Conservation (phyloP, 2,888 invertebrate genomes). For the Pheosia tremula region DNA sequence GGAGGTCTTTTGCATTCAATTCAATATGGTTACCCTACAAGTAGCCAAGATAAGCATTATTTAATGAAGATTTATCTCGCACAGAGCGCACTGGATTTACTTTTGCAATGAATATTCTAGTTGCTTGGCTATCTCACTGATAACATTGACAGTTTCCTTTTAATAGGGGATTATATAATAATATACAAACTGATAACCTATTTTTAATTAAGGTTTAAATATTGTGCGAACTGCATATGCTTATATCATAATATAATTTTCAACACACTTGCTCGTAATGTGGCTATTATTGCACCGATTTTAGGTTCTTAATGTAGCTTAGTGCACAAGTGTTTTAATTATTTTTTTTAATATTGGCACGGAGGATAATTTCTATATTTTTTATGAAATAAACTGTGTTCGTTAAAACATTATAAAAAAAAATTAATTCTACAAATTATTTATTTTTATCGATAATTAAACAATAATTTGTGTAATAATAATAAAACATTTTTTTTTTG, state of each 20-base stretch:
- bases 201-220: neutral
- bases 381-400: no score
- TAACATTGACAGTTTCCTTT: constrained; percentile 44
- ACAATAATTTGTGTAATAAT: no score
- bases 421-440: no score
- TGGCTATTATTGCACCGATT: no score
- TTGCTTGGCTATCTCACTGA: constrained; percentile 37
- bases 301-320: no score
- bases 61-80: constrained; percentile 62
- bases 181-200: neutral
- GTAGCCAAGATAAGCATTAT: constrained; percentile 56
- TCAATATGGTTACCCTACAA: constrained; percentile 29
- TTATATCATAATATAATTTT: neutral
- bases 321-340: no score
- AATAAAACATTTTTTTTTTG: no score
- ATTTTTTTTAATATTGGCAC: no score
- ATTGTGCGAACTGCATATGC: neutral
- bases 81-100: constrained; percentile 53
- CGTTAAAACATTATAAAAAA: no score
- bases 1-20: neutral
- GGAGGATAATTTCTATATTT: no score
- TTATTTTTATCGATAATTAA: no score
- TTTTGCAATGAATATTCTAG: constrained; percentile 56
- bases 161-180: neutral
- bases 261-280: no score